phyloP scores from a whole-genome alignment of 2,888 invertebrate genomes.

The Diadromus collaris region DNA sequence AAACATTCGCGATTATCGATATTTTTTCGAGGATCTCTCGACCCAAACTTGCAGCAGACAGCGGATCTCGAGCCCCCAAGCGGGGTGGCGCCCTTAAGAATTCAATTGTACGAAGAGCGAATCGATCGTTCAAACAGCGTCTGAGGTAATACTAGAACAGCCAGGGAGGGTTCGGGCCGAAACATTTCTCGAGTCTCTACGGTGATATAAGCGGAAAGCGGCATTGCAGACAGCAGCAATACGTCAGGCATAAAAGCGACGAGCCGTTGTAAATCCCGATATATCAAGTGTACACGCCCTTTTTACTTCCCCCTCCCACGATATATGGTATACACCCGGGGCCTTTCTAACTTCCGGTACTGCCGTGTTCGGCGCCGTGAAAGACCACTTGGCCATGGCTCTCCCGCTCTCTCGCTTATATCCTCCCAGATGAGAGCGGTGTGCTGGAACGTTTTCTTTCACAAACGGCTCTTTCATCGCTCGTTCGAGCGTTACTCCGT shows the following conservation, averaged over 20 bases:
- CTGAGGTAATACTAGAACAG: constrained; percentile 48
- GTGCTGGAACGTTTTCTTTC: constrained; percentile 39
- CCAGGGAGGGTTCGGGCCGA: constrained; percentile 19
- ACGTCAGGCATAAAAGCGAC: constrained; percentile 55
- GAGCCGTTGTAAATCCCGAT: constrained; percentile 60
- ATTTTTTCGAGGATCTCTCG: constrained; percentile 43
- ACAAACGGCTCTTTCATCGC: constrained; percentile 47
- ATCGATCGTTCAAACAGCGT: constrained; percentile 56
- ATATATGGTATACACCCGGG: constrained; percentile 24
- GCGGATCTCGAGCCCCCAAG: background rate
- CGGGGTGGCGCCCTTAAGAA: constrained; percentile 42
- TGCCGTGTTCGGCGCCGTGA: constrained; percentile 33
- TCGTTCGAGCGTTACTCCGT: constrained; percentile 46
- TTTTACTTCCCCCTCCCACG: constrained; percentile 18
- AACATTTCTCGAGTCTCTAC: constrained; percentile 34
- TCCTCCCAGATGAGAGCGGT: constrained; percentile 11
- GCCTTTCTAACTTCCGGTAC: constrained; percentile 50
- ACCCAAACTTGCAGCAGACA: constrained; percentile 11
- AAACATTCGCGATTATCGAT: constrained; percentile 57
- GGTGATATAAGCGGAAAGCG: constrained; percentile 24
- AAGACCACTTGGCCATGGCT: constrained; percentile 44
- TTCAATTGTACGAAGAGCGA: constrained; percentile 53
- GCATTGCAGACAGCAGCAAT: constrained; percentile 48
- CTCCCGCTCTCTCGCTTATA: background rate
- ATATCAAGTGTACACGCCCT: constrained; percentile 45